Evolutionary conservation across 2,888 invertebrate genomes (phyloP).

Genomic region (Chymomyza caudatula): DNA sequence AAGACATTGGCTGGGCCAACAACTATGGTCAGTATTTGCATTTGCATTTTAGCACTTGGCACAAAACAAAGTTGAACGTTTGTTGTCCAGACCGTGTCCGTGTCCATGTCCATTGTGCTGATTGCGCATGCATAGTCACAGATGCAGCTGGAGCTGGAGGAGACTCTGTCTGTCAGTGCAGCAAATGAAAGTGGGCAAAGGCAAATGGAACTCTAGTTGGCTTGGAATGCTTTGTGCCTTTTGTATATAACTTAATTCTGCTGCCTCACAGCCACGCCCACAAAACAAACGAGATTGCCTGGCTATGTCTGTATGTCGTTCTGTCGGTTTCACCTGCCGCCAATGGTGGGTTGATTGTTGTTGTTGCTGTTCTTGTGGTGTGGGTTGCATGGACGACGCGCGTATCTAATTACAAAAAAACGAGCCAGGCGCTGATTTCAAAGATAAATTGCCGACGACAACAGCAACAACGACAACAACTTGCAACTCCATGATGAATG

Average conservation of each 20-base stretch:
- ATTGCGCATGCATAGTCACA: constrained; percentile 71
- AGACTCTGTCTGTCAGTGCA: constrained; percentile 17
- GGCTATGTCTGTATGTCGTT: background rate
- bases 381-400: constrained; percentile 52
- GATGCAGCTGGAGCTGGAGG: constrained; percentile 18
- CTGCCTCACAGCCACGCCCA: constrained; percentile 58
- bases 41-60: constrained; percentile 70
- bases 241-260: constrained; percentile 64
- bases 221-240: constrained; percentile 1
- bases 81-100: constrained; percentile 27
- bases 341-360: background rate
- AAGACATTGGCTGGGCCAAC: constrained; percentile 11
- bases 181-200: constrained; percentile 45
- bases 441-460: constrained; percentile 67
- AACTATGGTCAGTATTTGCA: constrained; percentile 47
- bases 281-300: constrained; percentile 49
- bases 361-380: constrained; percentile 35
- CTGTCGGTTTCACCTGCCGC: constrained; percentile 39
- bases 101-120: constrained; percentile 58
- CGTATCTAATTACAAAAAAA: constrained; percentile 67
- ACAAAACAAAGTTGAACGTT: constrained; percentile 8
- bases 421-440: constrained; percentile 69
- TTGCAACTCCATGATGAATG: constrained; percentile 65
- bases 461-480: constrained; percentile 37
- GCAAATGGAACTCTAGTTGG: constrained; percentile 30